Base-by-base conservation (phyloP, 1,140 invertebrate genomes). In the Macrobrachium nipponense region DNA sequence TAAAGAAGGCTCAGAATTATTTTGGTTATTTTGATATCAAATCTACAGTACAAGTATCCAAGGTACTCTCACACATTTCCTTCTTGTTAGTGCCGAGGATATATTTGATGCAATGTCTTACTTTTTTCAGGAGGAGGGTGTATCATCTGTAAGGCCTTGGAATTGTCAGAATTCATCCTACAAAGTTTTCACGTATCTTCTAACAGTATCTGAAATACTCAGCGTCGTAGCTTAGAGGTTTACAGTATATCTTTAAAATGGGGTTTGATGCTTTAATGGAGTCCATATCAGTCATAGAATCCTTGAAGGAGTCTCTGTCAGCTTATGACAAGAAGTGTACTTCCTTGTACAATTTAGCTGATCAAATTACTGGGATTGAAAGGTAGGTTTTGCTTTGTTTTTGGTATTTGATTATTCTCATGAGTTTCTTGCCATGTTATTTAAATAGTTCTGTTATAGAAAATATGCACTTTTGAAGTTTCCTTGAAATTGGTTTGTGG, bases 241-340 rank as follows among this genome's bases (percentile, higher is more conserved):
- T 68, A 20, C 27, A 68, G 64, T 27, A 51, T 51, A 51, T 51
- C 51, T 51, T 51, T 12, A 51, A 51, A 18, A 83, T 83, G 82
- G 82, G 81, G 12, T 62, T 83, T 8, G 61, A 83, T 83, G 72
- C 72, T 64, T 76, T 76, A 27, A 62, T 61, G 23, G 82, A 77
- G 61, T 75, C 82, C 15, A 66, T n/a, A 17, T 20, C 59, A 51
- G 61, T 77, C 18, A 17, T 76, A 20, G 36, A 18, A 43, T 75
- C 43, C 5, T 44, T 83, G 7, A 77, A 75, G 73, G 73, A 76
- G 58, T 60, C 76, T 75, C 51, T 77, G 76, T 44, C 60, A 15
- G 76, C 75, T 23, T 83, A 73, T 72, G 73, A 83, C 14, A 83
- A 77, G 60, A 72, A 83, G 61, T 76, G 82, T 43, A 83, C 18